Base-by-base conservation (phyloP, 1,140 invertebrate species). In the Drosophila littoralis region DNA sequence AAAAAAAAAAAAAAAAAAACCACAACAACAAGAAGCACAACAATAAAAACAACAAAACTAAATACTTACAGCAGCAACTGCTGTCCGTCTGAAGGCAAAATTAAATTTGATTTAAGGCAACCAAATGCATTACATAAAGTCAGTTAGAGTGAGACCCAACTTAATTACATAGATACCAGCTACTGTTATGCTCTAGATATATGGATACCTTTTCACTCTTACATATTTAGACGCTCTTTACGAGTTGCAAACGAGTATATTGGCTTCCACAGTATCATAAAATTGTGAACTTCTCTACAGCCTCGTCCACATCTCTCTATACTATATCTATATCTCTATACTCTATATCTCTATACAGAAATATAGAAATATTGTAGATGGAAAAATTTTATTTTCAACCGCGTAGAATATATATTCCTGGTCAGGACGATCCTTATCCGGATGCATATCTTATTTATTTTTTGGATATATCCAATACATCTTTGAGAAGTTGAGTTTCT, bases 41-140 rank as follows among this genome's bases (percentile, higher is more conserved):
- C 50, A 63, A 55, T 33, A n/a, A 51, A 42, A 15, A 54, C 22
- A 43, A 17, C 40, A 65, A n/a, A 38, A 58, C 7, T 9, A 51
- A 10, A 43, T 17, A 35, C 40, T 40, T 15, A 51, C 33, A 43
- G 40, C 57, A 46, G 32, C 42, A 15, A 17, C 35, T 38, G 45
- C 45, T 60, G 50, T 59, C 54, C 28, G 48, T 59, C 45, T 32
- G 50, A 40, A 40, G 32, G 70, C 64, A 61, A 74, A 28, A 68
- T 74, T 68, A 61, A 74, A 61, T 74, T 68, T 68, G 64, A 74
- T 74, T 74, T 74, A 74, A 61, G 42, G 48, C 42, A 65, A 52
- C 51, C 52, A 33, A 73, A 52, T 58, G 54, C 52, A 71, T 77
- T 71, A 65, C 58, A 77, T 77, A 77, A 77, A 17, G 12, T 43